A percentile compares a stretch with the other conserved stretches of the same genome.
These are phyloP conservation scores for Mythimna loreyi DNA, from an alignment of 2,888 invertebrate species.

Conservation along the genomic window DNA sequence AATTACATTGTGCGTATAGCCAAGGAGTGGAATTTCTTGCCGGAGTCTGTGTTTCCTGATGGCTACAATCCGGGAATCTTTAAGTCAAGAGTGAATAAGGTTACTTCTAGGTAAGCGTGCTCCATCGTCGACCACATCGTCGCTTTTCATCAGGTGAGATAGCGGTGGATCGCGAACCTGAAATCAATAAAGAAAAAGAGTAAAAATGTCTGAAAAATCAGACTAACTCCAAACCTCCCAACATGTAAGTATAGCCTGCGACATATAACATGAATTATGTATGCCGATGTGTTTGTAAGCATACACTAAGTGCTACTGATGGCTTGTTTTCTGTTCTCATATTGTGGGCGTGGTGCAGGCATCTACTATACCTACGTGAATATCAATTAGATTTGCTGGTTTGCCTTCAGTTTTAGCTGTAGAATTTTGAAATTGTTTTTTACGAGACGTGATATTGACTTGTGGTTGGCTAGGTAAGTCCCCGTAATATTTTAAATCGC, in stretches of 20 bases:
- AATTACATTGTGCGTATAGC: too few relatives aligned
- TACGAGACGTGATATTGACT: neutral
- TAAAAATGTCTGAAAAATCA: slow-evolving; percentile 3
- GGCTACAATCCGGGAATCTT: too few relatives aligned
- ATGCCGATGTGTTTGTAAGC: slow-evolving; percentile 71
- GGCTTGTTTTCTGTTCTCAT: slow-evolving; percentile 73
- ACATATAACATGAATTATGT: slow-evolving; percentile 76
- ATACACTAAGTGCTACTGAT: slow-evolving; percentile 81
- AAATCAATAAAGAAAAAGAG: too few relatives aligned
- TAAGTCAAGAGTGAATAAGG: too few relatives aligned
- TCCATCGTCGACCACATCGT: too few relatives aligned
- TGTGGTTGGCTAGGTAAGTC: neutral
- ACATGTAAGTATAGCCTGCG: slow-evolving; percentile 24
- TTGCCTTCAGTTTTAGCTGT: slow-evolving; percentile 16
- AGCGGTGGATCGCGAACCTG: too few relatives aligned
- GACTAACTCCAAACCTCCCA: slow-evolving; percentile 23
- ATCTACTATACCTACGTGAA: slow-evolving; percentile 30
- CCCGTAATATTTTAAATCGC: neutral
- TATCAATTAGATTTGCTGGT: slow-evolving; percentile 46
- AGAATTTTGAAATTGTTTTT: slow-evolving; percentile 38
- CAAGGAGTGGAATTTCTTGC: too few relatives aligned
- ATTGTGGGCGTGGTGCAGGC: slow-evolving; percentile 66
- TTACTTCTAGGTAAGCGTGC: too few relatives aligned
- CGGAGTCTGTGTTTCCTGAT: too few relatives aligned
- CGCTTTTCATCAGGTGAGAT: too few relatives aligned